These are phyloP conservation scores for Numenius arquata DNA, from an alignment of 2,113 vertebrate genomes.

Conservation along the genomic window DNA sequence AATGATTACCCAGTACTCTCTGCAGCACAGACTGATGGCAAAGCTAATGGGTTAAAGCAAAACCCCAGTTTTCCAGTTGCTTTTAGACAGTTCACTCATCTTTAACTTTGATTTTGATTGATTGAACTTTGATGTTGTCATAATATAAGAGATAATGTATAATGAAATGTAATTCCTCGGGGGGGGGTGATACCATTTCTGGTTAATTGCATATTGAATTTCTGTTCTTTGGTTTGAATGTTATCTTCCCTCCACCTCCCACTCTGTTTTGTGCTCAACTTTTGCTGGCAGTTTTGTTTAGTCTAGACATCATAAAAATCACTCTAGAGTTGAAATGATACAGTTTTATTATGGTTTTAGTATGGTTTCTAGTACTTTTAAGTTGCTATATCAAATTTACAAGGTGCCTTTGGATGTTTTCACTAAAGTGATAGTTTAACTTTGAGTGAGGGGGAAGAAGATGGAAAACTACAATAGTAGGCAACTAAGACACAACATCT, in stretches of 20 bases:
- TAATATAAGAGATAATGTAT: background rate
- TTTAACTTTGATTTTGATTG: background rate
- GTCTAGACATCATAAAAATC: slow-evolving; percentile 17
- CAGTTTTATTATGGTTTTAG: background rate
- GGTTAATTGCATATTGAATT: background rate
- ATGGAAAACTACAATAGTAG: background rate
- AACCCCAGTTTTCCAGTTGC: rapidly evolving
- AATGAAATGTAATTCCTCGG: background rate
- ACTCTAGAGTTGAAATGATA: background rate
- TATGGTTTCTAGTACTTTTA: background rate
- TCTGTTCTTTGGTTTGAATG: background rate
- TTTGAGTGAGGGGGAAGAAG: background rate
- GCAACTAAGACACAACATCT: background rate
- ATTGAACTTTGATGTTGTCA: background rate
- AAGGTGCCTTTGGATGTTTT: background rate
- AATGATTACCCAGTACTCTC: background rate
- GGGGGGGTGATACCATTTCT: background rate
- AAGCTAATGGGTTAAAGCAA: background rate
- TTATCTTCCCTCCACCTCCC: background rate
- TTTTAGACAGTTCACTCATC: background rate
- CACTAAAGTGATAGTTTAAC: background rate
- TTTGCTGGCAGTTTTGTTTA: slow-evolving; percentile 29
- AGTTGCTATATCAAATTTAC: background rate
- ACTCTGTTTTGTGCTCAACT: background rate
- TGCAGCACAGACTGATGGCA: background rate